phyloP scores from a whole-genome alignment of 35 echinoderm and acorn worm species.

The Chiridota heheva region DNA sequence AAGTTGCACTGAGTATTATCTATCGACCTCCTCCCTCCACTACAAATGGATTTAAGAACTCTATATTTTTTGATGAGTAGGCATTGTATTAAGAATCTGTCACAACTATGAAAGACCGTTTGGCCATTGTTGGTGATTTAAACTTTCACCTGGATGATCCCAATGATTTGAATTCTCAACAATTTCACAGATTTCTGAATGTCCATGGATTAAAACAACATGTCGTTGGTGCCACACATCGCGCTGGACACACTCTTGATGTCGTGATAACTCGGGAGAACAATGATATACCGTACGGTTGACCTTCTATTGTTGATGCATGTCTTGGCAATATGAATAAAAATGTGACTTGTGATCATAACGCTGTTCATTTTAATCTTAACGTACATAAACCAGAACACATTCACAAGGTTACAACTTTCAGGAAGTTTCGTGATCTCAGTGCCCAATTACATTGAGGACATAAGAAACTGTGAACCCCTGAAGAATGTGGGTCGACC shows the following conservation, averaged over 20 bases:
- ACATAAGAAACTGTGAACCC: slow-evolving; percentile 17
- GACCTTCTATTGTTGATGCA: background rate
- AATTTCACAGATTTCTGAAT: background rate
- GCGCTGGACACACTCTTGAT: slow-evolving; percentile 12
- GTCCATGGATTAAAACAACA: background rate
- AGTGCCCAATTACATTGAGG: slow-evolving; percentile 1
- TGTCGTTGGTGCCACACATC: no score
- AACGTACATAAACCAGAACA: background rate
- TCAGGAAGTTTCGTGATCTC: slow-evolving; percentile 1
- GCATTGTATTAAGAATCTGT: slow-evolving; percentile 14
- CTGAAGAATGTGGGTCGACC: slow-evolving; percentile 19
- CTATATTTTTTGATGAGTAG: slow-evolving; percentile 4
- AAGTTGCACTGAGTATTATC: background rate
- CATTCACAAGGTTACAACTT: no score
- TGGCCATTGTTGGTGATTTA: background rate
- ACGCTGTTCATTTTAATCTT: background rate
- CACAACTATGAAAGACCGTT: background rate
- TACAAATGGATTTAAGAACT: slow-evolving; percentile 2
- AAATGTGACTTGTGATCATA: slow-evolving; percentile 23
- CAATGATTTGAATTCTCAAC: background rate
- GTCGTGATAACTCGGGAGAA: background rate
- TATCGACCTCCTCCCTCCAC: slow-evolving; percentile 8
- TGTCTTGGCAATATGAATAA: background rate
- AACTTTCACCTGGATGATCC: slow-evolving; percentile 6
- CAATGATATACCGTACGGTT: background rate